phyloP scores from a whole-genome alignment of 2,113 vertebrate genomes.

The Albula glossodonta region DNA sequence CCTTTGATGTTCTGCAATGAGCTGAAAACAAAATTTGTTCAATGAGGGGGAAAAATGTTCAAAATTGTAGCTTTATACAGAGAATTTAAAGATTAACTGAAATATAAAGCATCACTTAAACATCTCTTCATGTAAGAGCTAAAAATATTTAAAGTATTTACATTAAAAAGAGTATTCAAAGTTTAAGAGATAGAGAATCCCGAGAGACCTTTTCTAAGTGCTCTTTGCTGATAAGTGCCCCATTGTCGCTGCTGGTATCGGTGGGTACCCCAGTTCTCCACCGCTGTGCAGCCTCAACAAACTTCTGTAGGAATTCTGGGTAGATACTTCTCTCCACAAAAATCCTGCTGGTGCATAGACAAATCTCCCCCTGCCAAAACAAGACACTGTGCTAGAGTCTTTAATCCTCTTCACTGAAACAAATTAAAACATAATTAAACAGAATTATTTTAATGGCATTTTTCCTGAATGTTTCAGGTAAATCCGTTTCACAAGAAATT shows the following conservation, averaged over 20 bases:
- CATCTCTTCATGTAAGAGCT: too few relatives aligned
- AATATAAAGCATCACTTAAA: too few relatives aligned
- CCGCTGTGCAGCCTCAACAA: conserved; percentile 82
- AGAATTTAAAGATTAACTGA: too few relatives aligned
- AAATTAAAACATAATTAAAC: neutral
- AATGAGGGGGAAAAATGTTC: too few relatives aligned
- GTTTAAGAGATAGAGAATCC: neutral
- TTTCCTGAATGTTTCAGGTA: neutral
- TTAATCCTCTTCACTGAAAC: neutral
- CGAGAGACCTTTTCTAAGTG: conserved; percentile 88
- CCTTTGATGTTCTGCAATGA: too few relatives aligned
- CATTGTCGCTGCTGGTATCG: conserved; percentile 75
- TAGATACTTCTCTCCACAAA: conserved; percentile 90
- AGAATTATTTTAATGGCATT: neutral
- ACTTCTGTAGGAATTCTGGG: conserved; percentile 81
- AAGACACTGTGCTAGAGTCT: neutral
- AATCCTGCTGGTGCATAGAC: conserved; percentile 94
- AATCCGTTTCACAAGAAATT: neutral
- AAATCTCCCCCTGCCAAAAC: conserved; percentile 87
- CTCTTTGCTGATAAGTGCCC: conserved; percentile 90
- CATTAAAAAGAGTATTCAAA: too few relatives aligned
- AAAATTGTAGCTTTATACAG: too few relatives aligned
- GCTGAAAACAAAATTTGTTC: too few relatives aligned
- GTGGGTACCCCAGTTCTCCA: conserved; percentile 87
- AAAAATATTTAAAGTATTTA: neutral